These are phyloP conservation scores for Tetragnatha versicolor DNA, from an alignment of 1,140 invertebrate species.

Conservation along the genomic window DNA sequence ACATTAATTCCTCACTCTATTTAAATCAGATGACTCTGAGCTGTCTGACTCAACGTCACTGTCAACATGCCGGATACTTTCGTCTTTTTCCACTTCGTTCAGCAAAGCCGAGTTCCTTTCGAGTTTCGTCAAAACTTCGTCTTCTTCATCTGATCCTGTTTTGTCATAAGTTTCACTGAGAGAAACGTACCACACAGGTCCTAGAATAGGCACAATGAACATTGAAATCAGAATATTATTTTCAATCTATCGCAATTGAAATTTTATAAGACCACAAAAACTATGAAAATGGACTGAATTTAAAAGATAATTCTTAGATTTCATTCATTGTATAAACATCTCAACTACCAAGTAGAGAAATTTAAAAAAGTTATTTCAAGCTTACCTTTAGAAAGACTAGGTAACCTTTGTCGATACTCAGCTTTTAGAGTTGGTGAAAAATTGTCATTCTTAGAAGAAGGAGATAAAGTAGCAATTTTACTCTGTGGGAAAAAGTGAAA, in stretches of 20 bases:
- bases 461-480: conserved; percentile 20
- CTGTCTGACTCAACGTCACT: conserved; percentile 54
- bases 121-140: conserved; percentile 38
- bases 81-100: conserved; percentile 44
- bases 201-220: conserved; percentile 1
- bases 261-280: too few species aligned
- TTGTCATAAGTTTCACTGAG: neutral
- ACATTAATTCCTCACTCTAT: conserved; percentile 14
- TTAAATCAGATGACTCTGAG: conserved; percentile 38
- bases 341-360: too few species aligned
- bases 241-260: too few species aligned
- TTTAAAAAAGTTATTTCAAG: too few species aligned
- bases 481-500: conserved; percentile 7
- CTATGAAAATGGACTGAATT: too few species aligned
- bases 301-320: too few species aligned
- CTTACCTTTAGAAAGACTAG: conserved; percentile 37
- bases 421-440: conserved; percentile 31
- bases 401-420: conserved; percentile 39
- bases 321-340: too few species aligned
- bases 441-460: conserved; percentile 37
- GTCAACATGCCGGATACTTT: conserved; percentile 53
- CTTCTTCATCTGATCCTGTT: conserved; percentile 42
- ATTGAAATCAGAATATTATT: too few species aligned
- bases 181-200: conserved; percentile 41
- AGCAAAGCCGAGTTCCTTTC: conserved; percentile 17